Evolutionary conservation across 2,888 invertebrate species (phyloP).

Genomic region (Drosophila lutescens): DNA sequence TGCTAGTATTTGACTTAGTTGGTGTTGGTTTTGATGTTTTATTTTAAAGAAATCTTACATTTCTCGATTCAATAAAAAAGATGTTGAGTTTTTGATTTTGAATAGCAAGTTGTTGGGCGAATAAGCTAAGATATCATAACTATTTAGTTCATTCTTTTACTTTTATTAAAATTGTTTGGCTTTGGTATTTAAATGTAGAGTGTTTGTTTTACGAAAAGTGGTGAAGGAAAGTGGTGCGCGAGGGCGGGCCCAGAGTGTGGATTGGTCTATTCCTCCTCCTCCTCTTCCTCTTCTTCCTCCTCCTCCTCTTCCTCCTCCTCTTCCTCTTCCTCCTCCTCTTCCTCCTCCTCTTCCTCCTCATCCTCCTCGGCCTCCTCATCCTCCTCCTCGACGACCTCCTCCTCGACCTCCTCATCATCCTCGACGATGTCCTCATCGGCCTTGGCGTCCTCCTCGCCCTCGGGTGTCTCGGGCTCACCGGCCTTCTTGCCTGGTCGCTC

Average conservation of each 20-base stretch:
- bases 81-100: slow-evolving; percentile 48
- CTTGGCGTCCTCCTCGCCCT: slow-evolving; percentile 95
- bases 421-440: slow-evolving; percentile 90
- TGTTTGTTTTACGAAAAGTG: slow-evolving; percentile 78
- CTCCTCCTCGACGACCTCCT: slow-evolving; percentile 90
- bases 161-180: slow-evolving; percentile 77
- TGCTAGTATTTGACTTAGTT: slow-evolving; percentile 41
- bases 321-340: slow-evolving; percentile 85
- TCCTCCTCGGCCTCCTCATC: slow-evolving; percentile 89
- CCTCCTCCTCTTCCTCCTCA: slow-evolving; percentile 86
- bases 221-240: slow-evolving; percentile 42
- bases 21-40: slow-evolving; percentile 65
- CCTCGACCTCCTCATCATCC: slow-evolving; percentile 90
- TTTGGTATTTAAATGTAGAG: slow-evolving; percentile 81
- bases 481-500: slow-evolving; percentile 97
- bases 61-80: slow-evolving; percentile 72
- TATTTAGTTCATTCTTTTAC: slow-evolving; percentile 80
- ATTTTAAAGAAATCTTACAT: slow-evolving; percentile 72
- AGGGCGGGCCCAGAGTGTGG: slow-evolving; percentile 14
- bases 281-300: slow-evolving; percentile 83
- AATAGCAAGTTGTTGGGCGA: slow-evolving; percentile 66
- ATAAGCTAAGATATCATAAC: slow-evolving; percentile 82
- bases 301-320: slow-evolving; percentile 84
- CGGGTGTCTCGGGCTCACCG: slow-evolving; percentile 94
- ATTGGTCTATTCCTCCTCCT: slow-evolving; percentile 78